Conservation (phyloP, 1,140 invertebrate species). For the Pogonus chalceus region DNA sequence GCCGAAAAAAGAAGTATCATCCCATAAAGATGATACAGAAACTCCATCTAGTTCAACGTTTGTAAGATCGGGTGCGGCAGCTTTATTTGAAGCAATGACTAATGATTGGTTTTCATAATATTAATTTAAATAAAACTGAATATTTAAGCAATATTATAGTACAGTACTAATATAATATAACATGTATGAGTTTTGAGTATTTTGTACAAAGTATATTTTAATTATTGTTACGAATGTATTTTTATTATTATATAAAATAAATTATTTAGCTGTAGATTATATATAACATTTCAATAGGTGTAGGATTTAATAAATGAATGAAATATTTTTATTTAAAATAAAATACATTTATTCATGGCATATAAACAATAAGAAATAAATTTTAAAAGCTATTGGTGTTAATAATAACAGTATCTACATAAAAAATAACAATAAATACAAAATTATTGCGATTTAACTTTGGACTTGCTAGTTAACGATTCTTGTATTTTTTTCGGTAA, state of each 20-base stretch:
- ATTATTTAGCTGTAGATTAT: not conserved
- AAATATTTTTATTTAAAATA: no score
- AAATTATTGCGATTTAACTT: not conserved
- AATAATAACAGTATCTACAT: no score
- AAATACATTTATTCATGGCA: no score
- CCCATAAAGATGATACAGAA: not conserved
- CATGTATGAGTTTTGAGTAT: not conserved
- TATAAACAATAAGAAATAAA: no score
- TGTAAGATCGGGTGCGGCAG: conserved; percentile 57
- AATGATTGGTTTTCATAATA: conserved; percentile 58
- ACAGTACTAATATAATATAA: not conserved
- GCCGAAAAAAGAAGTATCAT: not conserved
- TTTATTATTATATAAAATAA: not conserved
- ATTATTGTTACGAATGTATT: not conserved
- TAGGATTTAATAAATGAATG: no score
- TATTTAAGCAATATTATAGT: not conserved
- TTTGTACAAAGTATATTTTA: not conserved
- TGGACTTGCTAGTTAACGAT: not conserved
- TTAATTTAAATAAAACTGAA: not conserved
- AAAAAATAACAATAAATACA: not conserved
- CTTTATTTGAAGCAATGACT: conserved; percentile 67
- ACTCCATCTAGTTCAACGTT: conserved; percentile 18
- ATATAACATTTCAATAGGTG: no score
- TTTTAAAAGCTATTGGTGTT: no score
- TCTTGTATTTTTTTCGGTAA: conserved; percentile 27